A percentile compares a stretch with the other conserved stretches of the same genome.
phyloP scores from a whole-genome alignment of 2,797 vertebrate genomes.

The Anguilla megastoma region DNA sequence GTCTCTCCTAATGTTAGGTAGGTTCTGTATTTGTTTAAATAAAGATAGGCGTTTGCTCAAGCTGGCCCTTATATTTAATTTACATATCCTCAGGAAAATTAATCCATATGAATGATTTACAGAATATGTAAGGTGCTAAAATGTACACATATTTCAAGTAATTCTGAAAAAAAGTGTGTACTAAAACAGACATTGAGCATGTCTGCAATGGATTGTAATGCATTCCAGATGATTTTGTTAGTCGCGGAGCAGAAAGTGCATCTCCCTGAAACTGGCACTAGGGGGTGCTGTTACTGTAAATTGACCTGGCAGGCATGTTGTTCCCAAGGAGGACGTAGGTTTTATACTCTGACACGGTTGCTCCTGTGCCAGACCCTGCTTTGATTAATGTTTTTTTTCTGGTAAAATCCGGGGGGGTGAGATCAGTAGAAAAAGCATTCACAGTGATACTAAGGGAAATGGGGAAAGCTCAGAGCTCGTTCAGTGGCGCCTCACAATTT shows the following conservation, averaged over 20 bases:
- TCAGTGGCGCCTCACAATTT: background rate
- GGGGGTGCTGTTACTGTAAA: background rate
- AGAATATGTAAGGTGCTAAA: background rate
- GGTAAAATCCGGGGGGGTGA: background rate
- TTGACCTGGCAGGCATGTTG: background rate
- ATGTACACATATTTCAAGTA: background rate
- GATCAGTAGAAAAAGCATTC: conserved; percentile 4
- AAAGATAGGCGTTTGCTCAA: background rate
- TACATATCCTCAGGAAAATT: background rate
- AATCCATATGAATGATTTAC: background rate
- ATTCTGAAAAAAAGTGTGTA: background rate
- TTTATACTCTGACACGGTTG: background rate
- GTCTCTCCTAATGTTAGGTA: background rate
- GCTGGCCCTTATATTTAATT: background rate
- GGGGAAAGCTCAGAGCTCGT: background rate
- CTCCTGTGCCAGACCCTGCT: background rate
- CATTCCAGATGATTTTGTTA: background rate
- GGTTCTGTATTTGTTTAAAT: background rate
- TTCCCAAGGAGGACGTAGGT: background rate
- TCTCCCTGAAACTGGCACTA: background rate
- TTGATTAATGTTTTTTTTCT: background rate
- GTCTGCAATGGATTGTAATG: background rate
- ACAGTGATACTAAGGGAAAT: background rate
- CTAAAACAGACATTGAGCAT: background rate
- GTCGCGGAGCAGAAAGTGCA: background rate